Base-by-base conservation (phyloP, 2,113 vertebrate species). In the Myiopsitta monachus region DNA sequence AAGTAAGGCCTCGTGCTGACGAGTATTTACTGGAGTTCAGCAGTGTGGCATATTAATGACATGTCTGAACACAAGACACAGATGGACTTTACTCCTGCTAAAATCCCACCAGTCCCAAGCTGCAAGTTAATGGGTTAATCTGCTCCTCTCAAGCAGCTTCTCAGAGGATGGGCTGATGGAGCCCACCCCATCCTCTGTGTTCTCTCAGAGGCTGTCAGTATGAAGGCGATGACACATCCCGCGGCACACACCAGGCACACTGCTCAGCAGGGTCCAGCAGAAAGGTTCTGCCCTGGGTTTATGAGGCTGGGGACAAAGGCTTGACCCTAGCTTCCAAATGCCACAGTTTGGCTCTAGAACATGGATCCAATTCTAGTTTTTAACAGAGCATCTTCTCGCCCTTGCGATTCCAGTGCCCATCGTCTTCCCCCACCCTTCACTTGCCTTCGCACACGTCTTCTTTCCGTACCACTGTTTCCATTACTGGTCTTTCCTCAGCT, bases 51-150 rank as follows among this genome's bases (percentile, higher is more conserved):
- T 16, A 54, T 95, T 86, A 93, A 86, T 59, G 70, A 67, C 62
- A 90, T 14, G 67, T 90, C 84, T 38, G 84, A 88, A 72, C 79
- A 62, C 36, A 78, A 79, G 62, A 73, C 90, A 77, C 82, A 77
- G 87, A 95, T 83, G 85, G 90, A 73, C 86, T 90, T 84, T 38
- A 94, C 59, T 88, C 94, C 84, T 87, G 51, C 77, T 88, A n/a
- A 95, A 88, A 83, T 77, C 68, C 87, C 64, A 27, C 36, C 22
- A 64, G 66, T 83, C 94, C 81, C 92, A 90, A 4, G 87, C 89
- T 93, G 87, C 44, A 86, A 92, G 87, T 63, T 91, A 66, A 84
- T 17, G 94, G 87, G 86, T 9, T 82, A 92, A 90, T 90, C 59
- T 81, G 83, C 52, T 95, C 61, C 84, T 87, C 75, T 83, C 87